Base-by-base conservation (phyloP, 2,113 vertebrate genomes). In the Girardinichthys multiradiatus region DNA sequence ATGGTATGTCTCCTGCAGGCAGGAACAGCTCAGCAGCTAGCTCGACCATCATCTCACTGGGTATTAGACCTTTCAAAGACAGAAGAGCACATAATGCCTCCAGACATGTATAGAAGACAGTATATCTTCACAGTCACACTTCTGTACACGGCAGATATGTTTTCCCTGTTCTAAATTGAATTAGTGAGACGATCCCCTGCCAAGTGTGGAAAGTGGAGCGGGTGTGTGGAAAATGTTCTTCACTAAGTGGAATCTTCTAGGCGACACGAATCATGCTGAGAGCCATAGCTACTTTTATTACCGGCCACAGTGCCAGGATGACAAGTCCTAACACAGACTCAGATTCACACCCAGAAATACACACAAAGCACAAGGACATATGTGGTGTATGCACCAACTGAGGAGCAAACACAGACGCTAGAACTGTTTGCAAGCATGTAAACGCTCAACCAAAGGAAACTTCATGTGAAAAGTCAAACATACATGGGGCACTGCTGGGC, bases 241-340 rank as follows among this genome's bases (percentile, higher is more conserved):
- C 76, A 24, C 81, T 71, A 66, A 64, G 72, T 86, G 76, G 57
- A 77, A 83, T 86, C 66, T 67, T 76, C 74, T 64, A 71, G 78
- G 89, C 19, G 51, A 86, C 87, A 80, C 76, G 80, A 86, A 88
- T 90, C 87, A 80, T 58, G 30, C 85, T 86, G 80, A 88, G 80
- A 87, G 79, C 80, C 63, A 21, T 80, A 81, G 83, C 80, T 76
- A 84, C 70, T 64, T 85, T 78, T 81, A 67, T 74, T 69, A 79
- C 62, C 37, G 76, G 78, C 76, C 65, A n/a, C 67, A 2, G 13
- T 42, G 81, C 28, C 11, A 48, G 37, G 60, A 70, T 64, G 77
- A 79, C 68, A 33, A 74, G 73, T 35, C 74, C 63, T 13, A 87
- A 77, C 76, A n/a, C 66, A 37, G 35, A 67, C 66, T 66, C 37